Conservation (phyloP, 1,140 invertebrate species). For the Bicyclus anynana region DNA sequence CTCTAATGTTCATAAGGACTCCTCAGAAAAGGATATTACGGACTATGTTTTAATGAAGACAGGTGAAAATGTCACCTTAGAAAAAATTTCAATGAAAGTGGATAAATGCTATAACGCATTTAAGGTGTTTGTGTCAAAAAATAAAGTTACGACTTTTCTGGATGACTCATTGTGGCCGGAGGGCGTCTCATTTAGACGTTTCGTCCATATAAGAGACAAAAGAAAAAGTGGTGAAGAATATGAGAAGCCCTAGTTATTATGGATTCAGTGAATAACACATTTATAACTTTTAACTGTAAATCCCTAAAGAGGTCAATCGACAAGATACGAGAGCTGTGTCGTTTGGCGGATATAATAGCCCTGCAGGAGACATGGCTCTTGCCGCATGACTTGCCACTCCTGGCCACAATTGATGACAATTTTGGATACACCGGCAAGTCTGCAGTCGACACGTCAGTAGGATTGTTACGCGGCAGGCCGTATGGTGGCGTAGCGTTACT, state of each 20-base stretch:
- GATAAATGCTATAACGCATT: constrained; percentile 22
- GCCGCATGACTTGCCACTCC: not conserved
- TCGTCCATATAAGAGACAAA: too few species aligned
- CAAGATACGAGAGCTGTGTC: not conserved
- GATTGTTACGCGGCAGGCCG: not conserved
- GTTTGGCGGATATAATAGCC: too few species aligned
- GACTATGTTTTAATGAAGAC: constrained; percentile 26
- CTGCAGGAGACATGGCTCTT: too few species aligned
- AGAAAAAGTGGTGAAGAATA: too few species aligned
- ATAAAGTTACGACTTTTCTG: constrained; percentile 20
- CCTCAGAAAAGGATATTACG: constrained; percentile 20
- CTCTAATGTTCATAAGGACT: constrained; percentile 19
- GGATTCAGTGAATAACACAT: not conserved
- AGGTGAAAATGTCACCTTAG: constrained; percentile 7
- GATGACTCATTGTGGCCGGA: constrained; percentile 26
- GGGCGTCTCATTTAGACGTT: constrained; percentile 16
- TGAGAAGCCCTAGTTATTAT: too few species aligned
- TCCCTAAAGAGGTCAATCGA: not conserved
- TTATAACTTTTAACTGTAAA: not conserved
- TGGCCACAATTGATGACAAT: not conserved
- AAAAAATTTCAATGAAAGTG: constrained; percentile 28
- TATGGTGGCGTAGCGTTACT: not conserved
- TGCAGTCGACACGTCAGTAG: not conserved
- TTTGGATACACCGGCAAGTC: not conserved
- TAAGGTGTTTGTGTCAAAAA: constrained; percentile 24